Percentiles rank a stretch among this genome's conserved stretches.
phyloP scores from a whole-genome alignment of 2,888 invertebrate genomes.

The Melanchra persicariae region DNA sequence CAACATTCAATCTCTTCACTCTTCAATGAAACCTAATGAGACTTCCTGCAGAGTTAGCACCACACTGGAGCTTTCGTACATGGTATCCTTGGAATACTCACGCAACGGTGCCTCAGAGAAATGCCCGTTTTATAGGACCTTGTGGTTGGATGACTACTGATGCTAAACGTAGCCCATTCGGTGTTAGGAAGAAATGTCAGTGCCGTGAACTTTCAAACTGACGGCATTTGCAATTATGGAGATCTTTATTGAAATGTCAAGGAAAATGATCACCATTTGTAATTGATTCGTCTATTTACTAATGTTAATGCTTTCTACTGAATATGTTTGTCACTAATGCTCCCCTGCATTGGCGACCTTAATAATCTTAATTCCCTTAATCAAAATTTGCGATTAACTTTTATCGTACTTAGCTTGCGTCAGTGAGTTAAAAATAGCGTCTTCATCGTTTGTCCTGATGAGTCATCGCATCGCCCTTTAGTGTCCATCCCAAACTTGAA shows the following conservation, averaged over 20 bases:
- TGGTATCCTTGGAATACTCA: slow-evolving; percentile 52
- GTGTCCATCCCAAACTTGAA: slow-evolving; percentile 49
- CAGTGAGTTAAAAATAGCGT: slow-evolving; percentile 64
- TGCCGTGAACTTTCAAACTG: slow-evolving; percentile 68
- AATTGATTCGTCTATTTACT: slow-evolving; percentile 13
- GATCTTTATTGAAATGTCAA: slow-evolving; percentile 68
- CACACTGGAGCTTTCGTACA: slow-evolving; percentile 40
- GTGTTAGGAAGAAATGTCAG: slow-evolving; percentile 70
- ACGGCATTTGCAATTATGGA: slow-evolving; percentile 51
- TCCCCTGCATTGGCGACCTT: slow-evolving; percentile 21
- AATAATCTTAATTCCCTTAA: background rate
- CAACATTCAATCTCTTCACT: slow-evolving; percentile 33
- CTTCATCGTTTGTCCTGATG: slow-evolving; percentile 53
- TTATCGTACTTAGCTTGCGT: slow-evolving; percentile 43
- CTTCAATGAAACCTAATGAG: slow-evolving; percentile 58
- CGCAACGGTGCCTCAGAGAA: slow-evolving; percentile 60
- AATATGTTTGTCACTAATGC: slow-evolving; percentile 21
- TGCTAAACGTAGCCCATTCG: slow-evolving; percentile 37
- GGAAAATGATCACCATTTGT: slow-evolving; percentile 53
- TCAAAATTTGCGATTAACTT: slow-evolving; percentile 28
- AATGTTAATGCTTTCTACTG: slow-evolving; percentile 4
- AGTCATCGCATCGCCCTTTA: slow-evolving; percentile 55
- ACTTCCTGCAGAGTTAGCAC: slow-evolving; percentile 55
- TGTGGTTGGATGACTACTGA: slow-evolving; percentile 54
- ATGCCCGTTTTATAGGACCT: slow-evolving; percentile 69